These are phyloP conservation scores for Liolophura sinensis DNA, from an alignment of 1,140 invertebrate genomes.

Conservation along the genomic window DNA sequence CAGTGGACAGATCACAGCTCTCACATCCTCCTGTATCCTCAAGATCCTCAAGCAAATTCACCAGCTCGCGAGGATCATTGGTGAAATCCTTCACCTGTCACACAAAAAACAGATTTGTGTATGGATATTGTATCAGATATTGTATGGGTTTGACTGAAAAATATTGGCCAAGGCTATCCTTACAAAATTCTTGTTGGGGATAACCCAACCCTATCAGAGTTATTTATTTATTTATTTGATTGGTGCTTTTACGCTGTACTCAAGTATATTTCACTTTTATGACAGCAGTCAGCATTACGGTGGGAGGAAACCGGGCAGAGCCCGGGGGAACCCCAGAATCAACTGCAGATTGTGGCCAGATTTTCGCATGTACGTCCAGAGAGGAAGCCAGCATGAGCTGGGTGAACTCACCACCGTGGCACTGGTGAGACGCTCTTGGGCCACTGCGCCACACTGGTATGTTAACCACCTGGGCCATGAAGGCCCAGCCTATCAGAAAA, in stretches of 20 bases:
- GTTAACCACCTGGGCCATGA: too few species aligned
- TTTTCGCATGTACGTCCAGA: background rate
- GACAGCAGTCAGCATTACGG: background rate
- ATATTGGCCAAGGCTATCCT: too few species aligned
- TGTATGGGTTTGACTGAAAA: too few species aligned
- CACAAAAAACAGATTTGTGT: slow-evolving; percentile 11
- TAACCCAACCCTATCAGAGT: too few species aligned
- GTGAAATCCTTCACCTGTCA: slow-evolving; percentile 66
- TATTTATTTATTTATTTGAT: too few species aligned
- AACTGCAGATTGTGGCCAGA: background rate
- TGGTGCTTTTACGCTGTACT: too few species aligned
- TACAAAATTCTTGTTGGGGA: too few species aligned
- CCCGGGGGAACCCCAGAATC: background rate
- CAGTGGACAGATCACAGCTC: slow-evolving; percentile 64
- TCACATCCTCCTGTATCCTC: slow-evolving; percentile 62
- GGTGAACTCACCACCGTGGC: too few species aligned
- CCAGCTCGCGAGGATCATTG: slow-evolving; percentile 65
- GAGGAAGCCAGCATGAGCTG: background rate
- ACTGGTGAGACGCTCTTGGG: too few species aligned
- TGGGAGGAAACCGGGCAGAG: background rate
- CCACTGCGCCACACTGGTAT: too few species aligned
- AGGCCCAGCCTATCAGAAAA: too few species aligned
- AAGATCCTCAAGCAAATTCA: slow-evolving; percentile 64
- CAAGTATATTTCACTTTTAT: slow-evolving; percentile 1
- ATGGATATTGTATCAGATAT: too few species aligned